Conservation (phyloP, 1,140 invertebrate genomes). For the Drosophila takahashii region DNA sequence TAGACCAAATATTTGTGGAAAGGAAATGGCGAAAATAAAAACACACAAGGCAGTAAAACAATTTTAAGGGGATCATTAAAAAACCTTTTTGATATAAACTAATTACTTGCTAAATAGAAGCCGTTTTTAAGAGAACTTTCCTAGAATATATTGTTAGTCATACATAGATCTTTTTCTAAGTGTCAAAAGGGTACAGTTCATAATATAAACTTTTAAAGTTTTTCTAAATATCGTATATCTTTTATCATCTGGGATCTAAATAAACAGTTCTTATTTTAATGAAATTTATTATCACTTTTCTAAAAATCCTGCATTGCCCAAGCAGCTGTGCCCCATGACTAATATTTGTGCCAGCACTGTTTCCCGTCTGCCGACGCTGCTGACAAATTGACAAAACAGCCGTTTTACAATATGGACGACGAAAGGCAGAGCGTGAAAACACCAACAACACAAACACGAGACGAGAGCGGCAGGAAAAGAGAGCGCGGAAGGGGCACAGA, state of each 20-base stretch:
- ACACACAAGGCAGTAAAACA: neutral
- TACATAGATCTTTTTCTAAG: too few relatives aligned
- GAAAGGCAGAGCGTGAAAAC: slow-evolving; percentile 53
- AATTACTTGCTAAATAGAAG: too few relatives aligned
- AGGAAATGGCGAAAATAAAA: neutral
- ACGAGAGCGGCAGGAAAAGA: slow-evolving; percentile 16
- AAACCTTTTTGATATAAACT: too few relatives aligned
- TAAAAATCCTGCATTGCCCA: neutral
- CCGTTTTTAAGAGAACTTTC: too few relatives aligned
- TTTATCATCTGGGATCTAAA: too few relatives aligned
- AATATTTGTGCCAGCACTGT: slow-evolving; percentile 60
- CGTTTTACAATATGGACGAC: slow-evolving; percentile 72
- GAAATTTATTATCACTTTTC: too few relatives aligned
- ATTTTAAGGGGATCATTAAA: neutral
- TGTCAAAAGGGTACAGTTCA: too few relatives aligned
- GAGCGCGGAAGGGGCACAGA: slow-evolving; percentile 14
- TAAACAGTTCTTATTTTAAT: too few relatives aligned
- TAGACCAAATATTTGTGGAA: slow-evolving; percentile 11
- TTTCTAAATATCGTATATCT: too few relatives aligned
- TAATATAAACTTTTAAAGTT: too few relatives aligned
- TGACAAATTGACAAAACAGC: slow-evolving; percentile 64
- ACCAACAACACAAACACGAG: slow-evolving; percentile 16
- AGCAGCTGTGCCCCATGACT: slow-evolving; percentile 11
- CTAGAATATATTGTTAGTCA: too few relatives aligned
- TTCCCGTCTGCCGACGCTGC: slow-evolving; percentile 8